Base-by-base conservation (phyloP, 2,888 invertebrate genomes). In the Portevinia maculata region DNA sequence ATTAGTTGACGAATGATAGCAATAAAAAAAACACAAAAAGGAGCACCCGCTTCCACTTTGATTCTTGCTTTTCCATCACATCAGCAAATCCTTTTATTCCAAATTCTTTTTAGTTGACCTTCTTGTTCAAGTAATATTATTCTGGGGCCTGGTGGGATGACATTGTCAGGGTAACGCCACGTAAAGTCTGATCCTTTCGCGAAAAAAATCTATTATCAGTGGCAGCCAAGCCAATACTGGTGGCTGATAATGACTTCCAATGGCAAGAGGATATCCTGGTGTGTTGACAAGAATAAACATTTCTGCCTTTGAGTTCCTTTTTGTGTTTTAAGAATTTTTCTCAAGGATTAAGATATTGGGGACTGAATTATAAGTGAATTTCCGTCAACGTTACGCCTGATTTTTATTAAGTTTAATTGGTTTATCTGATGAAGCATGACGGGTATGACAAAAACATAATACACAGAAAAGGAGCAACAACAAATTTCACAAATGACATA, bases 1-100 rank as follows among this genome's bases (percentile, higher is more conserved):
- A 79, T 60, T 69, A 62, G 69, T 50, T 67, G 37, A 55, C 67
- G 67, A 79, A 67, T 55, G 41, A 60, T 69, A 62, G 30, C n/a
- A 17, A 8, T n/a, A 52, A 28, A 24, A 39, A 48, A 28, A 52
- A 65, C 30, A 46, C 52, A 30, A 60, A 70, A 60, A 62, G 24
- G 28, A 41, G 37, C 34, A 41, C 19, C 44, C 15, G 34, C 32
- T 64, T 60, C 19, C 37, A 41, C 50, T 69, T 60, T 19, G 52
- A 59, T 65, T 73, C 30, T 53, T 65, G 65, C 59, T 71, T 53
- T 59, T 65, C n/a, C 44, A 59, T 34, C 21, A 52, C 73, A 67
- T 73, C 73, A 73, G 65, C 53, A 79, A 79, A 79, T 79, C 73
- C 79, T 67, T 78, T 71, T 78, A 57, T 70, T 8, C 24, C 37